Percentiles rank a stretch among this genome's conserved stretches.
Evolutionary conservation across 1,140 invertebrate genomes (phyloP).

Genomic region (Lasaia peninsularis): DNA sequence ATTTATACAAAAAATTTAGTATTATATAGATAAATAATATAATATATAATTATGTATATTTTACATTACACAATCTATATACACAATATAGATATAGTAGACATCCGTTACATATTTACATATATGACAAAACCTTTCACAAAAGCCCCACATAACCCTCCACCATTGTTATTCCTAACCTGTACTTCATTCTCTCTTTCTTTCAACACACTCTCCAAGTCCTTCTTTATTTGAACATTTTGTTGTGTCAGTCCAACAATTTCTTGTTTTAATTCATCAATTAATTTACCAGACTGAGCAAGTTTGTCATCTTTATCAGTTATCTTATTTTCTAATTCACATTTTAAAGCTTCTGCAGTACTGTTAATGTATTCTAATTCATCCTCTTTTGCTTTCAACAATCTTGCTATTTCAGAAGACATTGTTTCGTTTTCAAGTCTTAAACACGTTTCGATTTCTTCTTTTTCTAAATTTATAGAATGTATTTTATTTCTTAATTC

Average conservation of each 20-base stretch:
- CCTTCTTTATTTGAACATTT: not conserved
- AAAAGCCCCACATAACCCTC: not conserved
- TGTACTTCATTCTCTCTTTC: conserved; percentile 17
- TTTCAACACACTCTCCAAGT: conserved; percentile 1
- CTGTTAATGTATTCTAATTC: conserved; percentile 47
- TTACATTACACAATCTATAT: not conserved
- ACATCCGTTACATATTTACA: not conserved
- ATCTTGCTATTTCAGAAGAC: conserved; percentile 34
- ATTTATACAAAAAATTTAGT: too few species aligned
- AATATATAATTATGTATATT: too few species aligned
- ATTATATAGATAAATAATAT: too few species aligned
- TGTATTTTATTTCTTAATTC: conserved; percentile 35
- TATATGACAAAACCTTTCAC: not conserved
- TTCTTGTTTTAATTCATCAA: not conserved
- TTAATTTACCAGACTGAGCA: conserved; percentile 44
- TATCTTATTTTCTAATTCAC: conserved; percentile 17
- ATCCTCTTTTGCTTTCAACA: conserved; percentile 46
- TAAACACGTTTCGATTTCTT: conserved; percentile 35
- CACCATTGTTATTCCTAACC: conserved; percentile 13
- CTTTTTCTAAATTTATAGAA: conserved; percentile 35
- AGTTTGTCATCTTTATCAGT: conserved; percentile 43
- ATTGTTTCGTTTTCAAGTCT: conserved; percentile 52
- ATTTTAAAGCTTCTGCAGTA: not conserved
- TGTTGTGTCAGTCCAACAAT: not conserved
- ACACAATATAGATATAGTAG: not conserved